Evolutionary conservation across 1,140 invertebrate species (phyloP).

Genomic region (Drosophila melanica): DNA sequence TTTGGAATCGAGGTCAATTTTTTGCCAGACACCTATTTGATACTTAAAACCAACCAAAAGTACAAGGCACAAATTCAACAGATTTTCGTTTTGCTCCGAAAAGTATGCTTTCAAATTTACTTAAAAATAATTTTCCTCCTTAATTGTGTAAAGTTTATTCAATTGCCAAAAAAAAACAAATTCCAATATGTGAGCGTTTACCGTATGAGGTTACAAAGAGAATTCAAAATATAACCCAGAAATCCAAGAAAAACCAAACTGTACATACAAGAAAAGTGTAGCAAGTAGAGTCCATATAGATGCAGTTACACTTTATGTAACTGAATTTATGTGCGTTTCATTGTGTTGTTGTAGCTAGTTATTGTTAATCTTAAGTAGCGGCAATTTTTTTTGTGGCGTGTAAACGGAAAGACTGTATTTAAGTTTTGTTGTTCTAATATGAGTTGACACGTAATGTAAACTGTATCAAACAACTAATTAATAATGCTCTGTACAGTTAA

Average conservation of each 20-base stretch:
- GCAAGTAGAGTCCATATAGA: conserved; percentile 2
- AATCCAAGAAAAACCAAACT: conserved; percentile 9
- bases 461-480: conserved; percentile 35
- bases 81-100: conserved; percentile 1
- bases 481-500: conserved; percentile 49
- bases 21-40: too few relatives aligned
- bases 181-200: background rate
- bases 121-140: background rate
- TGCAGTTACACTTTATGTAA: background rate
- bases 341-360: conserved; percentile 45
- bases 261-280: conserved; percentile 16
- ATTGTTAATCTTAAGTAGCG: conserved; percentile 75
- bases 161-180: too few relatives aligned
- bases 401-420: conserved; percentile 81
- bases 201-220: background rate
- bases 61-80: background rate
- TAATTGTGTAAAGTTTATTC: background rate
- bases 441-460: conserved; percentile 34
- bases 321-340: conserved; percentile 20
- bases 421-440: conserved; percentile 73
- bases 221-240: background rate
- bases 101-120: conserved; percentile 26
- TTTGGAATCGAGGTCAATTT: background rate
- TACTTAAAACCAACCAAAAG: background rate
- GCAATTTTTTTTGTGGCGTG: conserved; percentile 79